Evolutionary conservation across 2,113 vertebrate genomes (phyloP), one percentile per base, ranked within the genome.

Genomic region (Meleagris gallopavo): DNA sequence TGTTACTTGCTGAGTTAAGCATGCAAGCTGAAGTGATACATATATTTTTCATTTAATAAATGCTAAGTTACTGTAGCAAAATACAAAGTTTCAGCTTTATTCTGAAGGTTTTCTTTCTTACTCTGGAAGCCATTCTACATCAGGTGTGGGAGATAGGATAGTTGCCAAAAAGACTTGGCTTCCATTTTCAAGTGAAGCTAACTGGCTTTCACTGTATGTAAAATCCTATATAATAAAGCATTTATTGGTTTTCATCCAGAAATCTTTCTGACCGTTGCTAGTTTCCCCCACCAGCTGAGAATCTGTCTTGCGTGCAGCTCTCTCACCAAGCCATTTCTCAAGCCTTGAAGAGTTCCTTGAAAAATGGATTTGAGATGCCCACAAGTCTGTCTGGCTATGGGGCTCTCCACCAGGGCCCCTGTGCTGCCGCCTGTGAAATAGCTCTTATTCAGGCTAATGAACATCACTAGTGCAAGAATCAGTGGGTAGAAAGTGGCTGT

Each of bases 341-440:
- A 81, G 61, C 90, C 95, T 92, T 93, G 83, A 95, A 93, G 69
- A 96, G 94, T 95, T 94, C 93, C 95, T 89, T 95, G 95, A 88
- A 95, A 96, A 95, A 96, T 92, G 90, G 92, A 95, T 96, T 95
- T 96, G 86, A 61, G 80, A 95, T 95, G 90, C 80, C 46, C 58
- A 67, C 57, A 92, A 90, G 72, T n/a, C 72, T 89, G 72, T 46
- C 90, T 77, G 69, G 34, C 61, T 92, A 46, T 40, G 72, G 32
- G 85, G 86, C 60, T 90, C 88, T 88, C 72, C 86, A 86, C 45
- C 73, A 83, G 60, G 90, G 46, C 48, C 74, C 55, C 65, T 67
- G 79, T 75, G 88, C 85, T 92, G 83, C 86, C 86, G 76, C 73
- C 90, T 95, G 90, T 91, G 83, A 96, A 96, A 96, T 95, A 88